phyloP scores from a whole-genome alignment of 1,140 invertebrate genomes.

The Samia ricini region DNA sequence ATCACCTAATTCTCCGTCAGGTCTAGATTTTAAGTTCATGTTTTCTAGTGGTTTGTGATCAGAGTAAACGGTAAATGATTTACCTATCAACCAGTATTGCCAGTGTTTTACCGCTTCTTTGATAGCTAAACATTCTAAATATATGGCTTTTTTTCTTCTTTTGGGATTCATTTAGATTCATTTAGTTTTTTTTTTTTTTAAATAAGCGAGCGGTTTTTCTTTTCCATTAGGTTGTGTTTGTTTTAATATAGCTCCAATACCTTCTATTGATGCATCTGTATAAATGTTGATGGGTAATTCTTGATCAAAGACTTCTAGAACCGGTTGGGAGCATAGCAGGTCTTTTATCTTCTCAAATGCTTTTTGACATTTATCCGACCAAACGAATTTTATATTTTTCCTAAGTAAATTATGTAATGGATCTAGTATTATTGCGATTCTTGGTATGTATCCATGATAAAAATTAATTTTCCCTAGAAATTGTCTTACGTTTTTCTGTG shows the following conservation, averaged over 20 bases:
- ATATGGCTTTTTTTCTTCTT: slow-evolving; percentile 31
- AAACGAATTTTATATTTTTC: slow-evolving; percentile 15
- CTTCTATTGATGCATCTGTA: not conserved
- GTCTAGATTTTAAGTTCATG: slow-evolving; percentile 9
- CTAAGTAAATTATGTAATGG: not conserved
- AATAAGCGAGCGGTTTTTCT: not conserved
- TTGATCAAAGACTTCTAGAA: slow-evolving; percentile 36
- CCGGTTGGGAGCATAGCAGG: slow-evolving; percentile 32
- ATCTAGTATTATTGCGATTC: not conserved
- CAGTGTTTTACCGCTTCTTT: slow-evolving; percentile 53
- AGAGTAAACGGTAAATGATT: not conserved
- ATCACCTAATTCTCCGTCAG: not conserved
- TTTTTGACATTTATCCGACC: slow-evolving; percentile 27
- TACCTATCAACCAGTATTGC: slow-evolving; percentile 36
- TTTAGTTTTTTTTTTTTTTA: too few relatives aligned
- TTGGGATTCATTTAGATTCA: slow-evolving; percentile 27
- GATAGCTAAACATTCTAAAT: slow-evolving; percentile 14
- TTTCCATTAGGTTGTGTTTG: slow-evolving; percentile 20
- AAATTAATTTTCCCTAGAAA: too few relatives aligned
- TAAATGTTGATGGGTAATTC: slow-evolving; percentile 27
- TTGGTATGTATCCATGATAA: not conserved
- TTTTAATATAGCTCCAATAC: slow-evolving; percentile 25
- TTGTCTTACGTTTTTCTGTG: not conserved
- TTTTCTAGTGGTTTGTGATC: slow-evolving; percentile 4
- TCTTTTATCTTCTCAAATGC: slow-evolving; percentile 34